phyloP scores from a whole-genome alignment of 2,888 invertebrate genomes.

The Oscheius onirici region DNA sequence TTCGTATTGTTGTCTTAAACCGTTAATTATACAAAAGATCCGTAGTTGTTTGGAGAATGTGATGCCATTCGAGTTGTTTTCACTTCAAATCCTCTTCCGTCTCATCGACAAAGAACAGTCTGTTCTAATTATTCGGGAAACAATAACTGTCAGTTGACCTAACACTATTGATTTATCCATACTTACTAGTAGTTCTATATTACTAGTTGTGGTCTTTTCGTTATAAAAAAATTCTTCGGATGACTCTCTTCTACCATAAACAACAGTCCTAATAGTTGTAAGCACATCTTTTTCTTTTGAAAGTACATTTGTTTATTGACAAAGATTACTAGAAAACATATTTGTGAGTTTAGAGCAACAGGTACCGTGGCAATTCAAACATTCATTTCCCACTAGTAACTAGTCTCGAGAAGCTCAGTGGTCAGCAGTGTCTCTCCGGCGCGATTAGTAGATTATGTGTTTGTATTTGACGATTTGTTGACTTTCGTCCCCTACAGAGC shows the following conservation, averaged over 20 bases:
- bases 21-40: neutral
- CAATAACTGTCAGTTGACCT: neutral
- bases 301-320: too few species aligned
- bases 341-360: too few species aligned
- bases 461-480: constrained; percentile 38
- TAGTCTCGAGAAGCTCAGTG: constrained; percentile 15
- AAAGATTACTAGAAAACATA: too few species aligned
- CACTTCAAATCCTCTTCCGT: neutral
- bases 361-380: too few species aligned
- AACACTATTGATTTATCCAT: too few species aligned
- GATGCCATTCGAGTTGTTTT: constrained; percentile 2
- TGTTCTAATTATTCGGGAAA: neutral
- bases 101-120: neutral
- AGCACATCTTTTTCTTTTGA: too few species aligned
- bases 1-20: constrained; percentile 1
- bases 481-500: constrained; percentile 11
- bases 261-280: too few species aligned
- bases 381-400: too few species aligned
- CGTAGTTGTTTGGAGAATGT: neutral
- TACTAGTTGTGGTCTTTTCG: too few species aligned
- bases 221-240: too few species aligned
- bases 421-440: constrained; percentile 9
- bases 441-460: constrained; percentile 58
- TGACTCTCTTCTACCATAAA: too few species aligned
- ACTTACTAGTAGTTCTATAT: too few species aligned